Evolutionary conservation across 2,113 vertebrate genomes (phyloP).

Genomic region (Bufo gargarizans): DNA sequence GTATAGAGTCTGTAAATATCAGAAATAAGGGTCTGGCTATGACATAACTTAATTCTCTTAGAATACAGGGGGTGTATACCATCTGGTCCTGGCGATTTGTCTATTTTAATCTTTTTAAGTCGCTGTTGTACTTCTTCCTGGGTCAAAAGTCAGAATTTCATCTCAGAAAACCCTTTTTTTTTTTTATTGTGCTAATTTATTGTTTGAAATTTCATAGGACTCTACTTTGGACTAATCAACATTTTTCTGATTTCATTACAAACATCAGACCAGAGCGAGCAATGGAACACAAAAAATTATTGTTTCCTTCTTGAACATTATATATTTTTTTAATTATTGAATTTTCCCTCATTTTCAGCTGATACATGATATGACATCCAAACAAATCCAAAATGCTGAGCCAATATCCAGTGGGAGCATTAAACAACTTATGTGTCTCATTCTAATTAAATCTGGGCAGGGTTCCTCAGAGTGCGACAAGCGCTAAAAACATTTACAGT

Average conservation of each 20-base stretch:
- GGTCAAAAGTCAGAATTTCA: too few relatives aligned
- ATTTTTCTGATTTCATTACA: background rate
- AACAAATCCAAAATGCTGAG: background rate
- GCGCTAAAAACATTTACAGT: conserved; percentile 12
- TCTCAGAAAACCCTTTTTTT: too few relatives aligned
- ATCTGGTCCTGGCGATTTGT: too few relatives aligned
- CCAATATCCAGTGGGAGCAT: background rate
- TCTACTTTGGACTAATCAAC: too few relatives aligned
- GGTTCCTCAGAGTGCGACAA: conserved; percentile 8
- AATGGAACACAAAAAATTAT: background rate
- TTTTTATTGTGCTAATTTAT: too few relatives aligned
- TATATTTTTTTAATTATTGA: background rate
- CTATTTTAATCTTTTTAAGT: too few relatives aligned
- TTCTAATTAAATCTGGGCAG: conserved; percentile 45
- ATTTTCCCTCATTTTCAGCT: background rate
- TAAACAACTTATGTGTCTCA: conserved; percentile 21
- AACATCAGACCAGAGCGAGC: background rate
- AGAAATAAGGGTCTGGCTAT: too few relatives aligned
- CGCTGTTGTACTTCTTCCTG: too few relatives aligned
- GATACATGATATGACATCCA: background rate
- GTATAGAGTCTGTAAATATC: too few relatives aligned
- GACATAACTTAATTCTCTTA: too few relatives aligned
- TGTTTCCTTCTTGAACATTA: background rate
- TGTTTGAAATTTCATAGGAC: too few relatives aligned
- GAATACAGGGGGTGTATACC: too few relatives aligned